Percentiles rank a stretch among this genome's conserved stretches.
Conservation (phyloP, 2,888 invertebrate species). For the Plagodis pulveraria region DNA sequence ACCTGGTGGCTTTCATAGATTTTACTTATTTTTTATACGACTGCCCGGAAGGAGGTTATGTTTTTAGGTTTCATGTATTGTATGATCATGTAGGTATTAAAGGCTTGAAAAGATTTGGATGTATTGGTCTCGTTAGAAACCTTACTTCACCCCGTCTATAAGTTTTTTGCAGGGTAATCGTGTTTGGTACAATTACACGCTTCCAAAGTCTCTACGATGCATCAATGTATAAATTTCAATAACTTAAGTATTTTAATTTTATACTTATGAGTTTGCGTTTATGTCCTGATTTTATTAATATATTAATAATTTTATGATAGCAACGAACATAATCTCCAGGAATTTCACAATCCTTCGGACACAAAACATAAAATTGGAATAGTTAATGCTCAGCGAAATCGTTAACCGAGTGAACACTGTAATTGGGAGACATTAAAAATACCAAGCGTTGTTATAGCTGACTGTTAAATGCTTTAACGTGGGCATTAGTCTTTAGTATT, state of each 20-base stretch:
- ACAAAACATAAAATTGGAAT: slow-evolving; percentile 81
- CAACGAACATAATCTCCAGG: slow-evolving; percentile 42
- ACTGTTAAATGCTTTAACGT: slow-evolving; percentile 79
- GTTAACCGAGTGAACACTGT: slow-evolving; percentile 79
- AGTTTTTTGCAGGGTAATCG: not conserved
- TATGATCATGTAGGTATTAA: too few relatives aligned
- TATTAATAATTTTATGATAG: slow-evolving; percentile 21
- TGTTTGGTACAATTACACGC: too few relatives aligned
- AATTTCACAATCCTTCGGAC: slow-evolving; percentile 67
- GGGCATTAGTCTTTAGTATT: slow-evolving; percentile 76
- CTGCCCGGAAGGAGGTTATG: too few relatives aligned
- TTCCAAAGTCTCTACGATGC: too few relatives aligned
- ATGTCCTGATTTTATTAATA: slow-evolving; percentile 8
- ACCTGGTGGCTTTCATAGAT: too few relatives aligned
- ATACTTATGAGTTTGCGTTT: not conserved
- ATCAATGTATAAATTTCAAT: not conserved
- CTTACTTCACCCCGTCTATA: not conserved
- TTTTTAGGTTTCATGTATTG: too few relatives aligned
- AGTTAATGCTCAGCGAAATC: slow-evolving; percentile 81
- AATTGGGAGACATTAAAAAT: slow-evolving; percentile 83
- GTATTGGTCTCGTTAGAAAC: too few relatives aligned
- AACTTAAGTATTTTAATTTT: not conserved
- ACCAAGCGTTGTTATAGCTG: slow-evolving; percentile 75
- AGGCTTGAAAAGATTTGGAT: too few relatives aligned
- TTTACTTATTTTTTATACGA: too few relatives aligned